Conservation (phyloP, 2,888 invertebrate genomes). For the Carterocephalus palaemon region DNA sequence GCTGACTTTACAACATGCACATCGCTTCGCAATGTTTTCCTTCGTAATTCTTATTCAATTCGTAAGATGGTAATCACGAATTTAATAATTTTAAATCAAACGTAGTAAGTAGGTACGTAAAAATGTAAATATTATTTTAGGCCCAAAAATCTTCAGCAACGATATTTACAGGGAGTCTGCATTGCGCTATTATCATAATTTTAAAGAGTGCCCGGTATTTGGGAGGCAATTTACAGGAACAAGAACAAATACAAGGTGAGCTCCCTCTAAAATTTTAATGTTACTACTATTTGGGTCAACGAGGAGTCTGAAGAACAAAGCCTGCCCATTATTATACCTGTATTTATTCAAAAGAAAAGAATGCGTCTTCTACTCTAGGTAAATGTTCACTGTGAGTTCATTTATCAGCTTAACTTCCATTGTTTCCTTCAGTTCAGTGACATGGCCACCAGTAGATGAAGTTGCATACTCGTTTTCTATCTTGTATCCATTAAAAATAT, state of each 20-base stretch:
- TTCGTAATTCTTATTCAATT: too few species aligned
- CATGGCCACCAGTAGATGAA: too few species aligned
- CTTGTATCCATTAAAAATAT: too few species aligned
- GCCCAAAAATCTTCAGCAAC: conserved; percentile 3
- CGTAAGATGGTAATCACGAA: too few species aligned
- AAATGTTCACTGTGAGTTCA: neutral
- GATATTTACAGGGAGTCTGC: conserved; percentile 13
- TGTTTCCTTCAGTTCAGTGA: too few species aligned
- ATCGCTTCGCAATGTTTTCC: too few species aligned
- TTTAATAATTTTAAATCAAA: too few species aligned
- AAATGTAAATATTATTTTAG: conserved; percentile 13
- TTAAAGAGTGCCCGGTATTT: conserved; percentile 5
- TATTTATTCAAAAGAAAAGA: conserved; percentile 8
- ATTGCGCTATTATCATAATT: conserved; percentile 17
- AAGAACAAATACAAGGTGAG: conserved; percentile 10
- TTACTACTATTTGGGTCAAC: conserved; percentile 27
- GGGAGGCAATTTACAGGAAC: conserved; percentile 17
- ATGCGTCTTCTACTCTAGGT: neutral
- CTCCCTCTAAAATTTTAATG: conserved; percentile 12
- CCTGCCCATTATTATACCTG: conserved; percentile 5
- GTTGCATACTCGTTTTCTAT: too few species aligned
- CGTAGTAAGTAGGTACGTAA: too few species aligned
- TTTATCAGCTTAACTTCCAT: too few species aligned
- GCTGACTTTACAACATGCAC: too few species aligned
- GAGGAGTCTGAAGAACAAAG: conserved; percentile 20